Base-by-base conservation (phyloP, 2,797 vertebrate genomes). In the Rhabdomys pumilio region DNA sequence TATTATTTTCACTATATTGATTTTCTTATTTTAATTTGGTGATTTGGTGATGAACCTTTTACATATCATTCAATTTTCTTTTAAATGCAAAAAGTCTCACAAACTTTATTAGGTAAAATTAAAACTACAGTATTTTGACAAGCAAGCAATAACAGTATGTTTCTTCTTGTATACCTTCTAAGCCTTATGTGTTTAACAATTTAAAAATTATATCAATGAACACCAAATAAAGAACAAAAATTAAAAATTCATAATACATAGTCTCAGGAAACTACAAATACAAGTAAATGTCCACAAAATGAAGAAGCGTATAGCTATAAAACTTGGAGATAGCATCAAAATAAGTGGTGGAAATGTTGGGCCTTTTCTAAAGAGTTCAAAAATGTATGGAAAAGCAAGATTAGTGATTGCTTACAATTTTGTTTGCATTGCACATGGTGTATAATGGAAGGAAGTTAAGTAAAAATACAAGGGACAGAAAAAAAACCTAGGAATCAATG, bases 211-310 rank as follows among this genome's bases (percentile, higher is more conserved):
- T 77, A 15, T 93, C n/a, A 83, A 53, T 34, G 94, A 31, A 69
- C 53, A 29, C 10, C 47, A 84, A 96, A 75, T 72, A 93, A 91
- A 1, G 15, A 57, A 63, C 91, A 88, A 69, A 92, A 92, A 69
- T 61, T 50, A 29, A 22, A 17, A 14, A 67, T 67, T 91, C 29
- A 44, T 67, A 19, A 75, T 31, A 53, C 7, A 55, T 19, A 75
- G 1, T 84, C 47, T 84, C 7, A 86, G 67, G 9, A 73, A 81
- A 82, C 7, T 85, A 82, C 31, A 44, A 73, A 77, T 59, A 0
- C 1, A 84, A 89, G 38, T 86, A 34, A 85, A 86, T 86, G 55
- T 79, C 67, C 34, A 61, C 29, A 91, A 95, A 91, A 95, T 47
- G 14, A 86, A 83, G 86, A 63, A 72, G 0, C 4, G 0, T 1